Evolutionary conservation across 2,888 invertebrate species (phyloP).

Genomic region (Eupithecia subumbrata): DNA sequence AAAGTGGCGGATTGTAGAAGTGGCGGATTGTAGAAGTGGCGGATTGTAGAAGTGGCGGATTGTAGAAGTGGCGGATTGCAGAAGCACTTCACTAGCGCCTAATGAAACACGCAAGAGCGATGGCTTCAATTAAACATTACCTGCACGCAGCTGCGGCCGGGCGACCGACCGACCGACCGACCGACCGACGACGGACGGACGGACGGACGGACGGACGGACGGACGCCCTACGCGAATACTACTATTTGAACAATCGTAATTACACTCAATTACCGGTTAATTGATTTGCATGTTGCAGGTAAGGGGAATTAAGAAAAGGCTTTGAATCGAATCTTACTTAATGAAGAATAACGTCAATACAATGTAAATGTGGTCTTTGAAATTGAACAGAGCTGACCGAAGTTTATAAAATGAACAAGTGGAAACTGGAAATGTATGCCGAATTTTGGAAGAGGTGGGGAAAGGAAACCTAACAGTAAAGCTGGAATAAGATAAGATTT

Average conservation of each 20-base stretch:
- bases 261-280: conserved; percentile 37
- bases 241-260: conserved; percentile 38
- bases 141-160: conserved; percentile 26
- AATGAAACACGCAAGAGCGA: conserved; percentile 47
- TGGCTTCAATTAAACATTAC: conserved; percentile 46
- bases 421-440: background rate
- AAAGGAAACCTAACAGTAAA: background rate
- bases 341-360: background rate
- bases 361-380: background rate
- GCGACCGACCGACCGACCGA: conserved; percentile 11
- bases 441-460: background rate
- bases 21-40: conserved; percentile 1
- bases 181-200: conserved; percentile 24
- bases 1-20: conserved; percentile 6
- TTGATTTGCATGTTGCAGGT: conserved; percentile 38
- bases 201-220: conserved; percentile 25
- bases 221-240: conserved; percentile 26
- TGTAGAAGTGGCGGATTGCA: conserved; percentile 2
- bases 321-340: conserved; percentile 13
- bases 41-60: conserved; percentile 11
- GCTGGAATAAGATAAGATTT: background rate
- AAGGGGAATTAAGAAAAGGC: conserved; percentile 24
- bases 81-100: conserved; percentile 29
- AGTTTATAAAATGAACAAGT: background rate
- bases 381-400: background rate